A percentile compares a stretch with the other conserved stretches of the same genome.
phyloP scores from a whole-genome alignment of 1,140 invertebrate genomes.

The Ceratina japonica region DNA sequence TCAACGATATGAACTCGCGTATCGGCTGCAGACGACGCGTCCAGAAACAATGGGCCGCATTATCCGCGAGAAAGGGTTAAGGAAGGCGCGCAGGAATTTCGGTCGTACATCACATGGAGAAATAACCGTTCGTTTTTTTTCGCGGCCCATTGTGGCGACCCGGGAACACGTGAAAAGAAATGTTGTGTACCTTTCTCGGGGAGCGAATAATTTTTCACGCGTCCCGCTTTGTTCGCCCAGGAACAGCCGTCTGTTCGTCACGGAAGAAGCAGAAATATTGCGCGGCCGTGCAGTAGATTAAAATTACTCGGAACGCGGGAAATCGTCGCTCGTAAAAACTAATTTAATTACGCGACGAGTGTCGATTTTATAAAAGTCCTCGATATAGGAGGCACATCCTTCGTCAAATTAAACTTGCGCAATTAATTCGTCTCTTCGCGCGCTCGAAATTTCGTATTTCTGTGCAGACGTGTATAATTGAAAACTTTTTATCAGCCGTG shows the following conservation, averaged over 20 bases:
- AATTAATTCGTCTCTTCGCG: too few species aligned
- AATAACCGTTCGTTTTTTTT: constrained; percentile 7
- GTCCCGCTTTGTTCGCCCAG: neutral
- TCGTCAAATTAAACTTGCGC: too few species aligned
- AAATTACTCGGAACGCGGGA: too few species aligned
- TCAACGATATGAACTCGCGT: constrained; percentile 15
- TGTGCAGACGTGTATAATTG: too few species aligned
- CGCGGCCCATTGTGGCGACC: neutral
- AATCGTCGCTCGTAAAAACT: too few species aligned
- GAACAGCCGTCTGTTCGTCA: neutral
- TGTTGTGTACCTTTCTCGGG: neutral
- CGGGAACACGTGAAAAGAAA: neutral
- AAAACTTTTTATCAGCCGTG: too few species aligned
- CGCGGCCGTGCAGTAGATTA: neutral
- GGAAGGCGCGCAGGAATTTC: constrained; percentile 1
- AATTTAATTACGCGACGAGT: too few species aligned
- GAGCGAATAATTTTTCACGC: neutral
- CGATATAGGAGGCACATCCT: too few species aligned
- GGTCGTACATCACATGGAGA: constrained; percentile 3
- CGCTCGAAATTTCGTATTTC: too few species aligned
- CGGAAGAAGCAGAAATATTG: neutral
- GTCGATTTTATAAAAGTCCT: too few species aligned
- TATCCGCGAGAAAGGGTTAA: constrained; percentile 15
- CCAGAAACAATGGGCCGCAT: constrained; percentile 26
- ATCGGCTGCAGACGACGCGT: constrained; percentile 14